Conservation (phyloP, 2,113 vertebrate species). For the Caracal caracal region DNA sequence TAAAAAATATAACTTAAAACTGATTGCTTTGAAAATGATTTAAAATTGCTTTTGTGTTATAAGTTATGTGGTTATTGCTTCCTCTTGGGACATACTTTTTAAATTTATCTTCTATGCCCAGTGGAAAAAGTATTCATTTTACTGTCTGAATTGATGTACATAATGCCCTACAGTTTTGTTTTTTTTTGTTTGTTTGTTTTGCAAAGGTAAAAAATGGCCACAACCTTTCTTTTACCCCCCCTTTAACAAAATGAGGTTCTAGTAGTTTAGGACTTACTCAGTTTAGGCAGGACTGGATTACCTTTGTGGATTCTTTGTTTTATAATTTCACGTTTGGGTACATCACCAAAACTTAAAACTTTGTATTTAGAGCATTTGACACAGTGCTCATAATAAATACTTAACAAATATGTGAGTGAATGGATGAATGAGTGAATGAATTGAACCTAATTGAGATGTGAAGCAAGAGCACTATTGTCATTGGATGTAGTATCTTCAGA, state of each 20-base stretch:
- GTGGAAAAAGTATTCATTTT: background rate
- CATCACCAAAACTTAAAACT: slow-evolving; percentile 1
- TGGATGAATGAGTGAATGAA: background rate
- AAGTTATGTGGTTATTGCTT: background rate
- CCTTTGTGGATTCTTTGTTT: background rate
- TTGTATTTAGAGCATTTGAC: background rate
- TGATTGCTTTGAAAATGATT: background rate
- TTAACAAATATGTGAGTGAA: background rate
- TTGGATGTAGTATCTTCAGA: background rate
- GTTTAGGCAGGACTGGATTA: background rate
- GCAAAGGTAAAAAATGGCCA: background rate
- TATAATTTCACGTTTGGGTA: background rate
- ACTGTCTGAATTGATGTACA: background rate
- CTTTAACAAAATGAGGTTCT: background rate
- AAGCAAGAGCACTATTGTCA: background rate
- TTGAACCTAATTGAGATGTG: background rate
- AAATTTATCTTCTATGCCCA: background rate
- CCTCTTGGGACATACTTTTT: background rate
- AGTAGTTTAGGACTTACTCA: background rate
- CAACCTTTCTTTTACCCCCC: background rate
- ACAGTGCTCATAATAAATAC: background rate
- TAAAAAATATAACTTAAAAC: background rate
- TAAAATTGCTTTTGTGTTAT: slow-evolving; percentile 1
- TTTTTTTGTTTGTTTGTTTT: background rate
- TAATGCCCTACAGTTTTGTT: background rate